Conservation (phyloP, 2,113 vertebrate species). For the Serilophus lunatus region DNA sequence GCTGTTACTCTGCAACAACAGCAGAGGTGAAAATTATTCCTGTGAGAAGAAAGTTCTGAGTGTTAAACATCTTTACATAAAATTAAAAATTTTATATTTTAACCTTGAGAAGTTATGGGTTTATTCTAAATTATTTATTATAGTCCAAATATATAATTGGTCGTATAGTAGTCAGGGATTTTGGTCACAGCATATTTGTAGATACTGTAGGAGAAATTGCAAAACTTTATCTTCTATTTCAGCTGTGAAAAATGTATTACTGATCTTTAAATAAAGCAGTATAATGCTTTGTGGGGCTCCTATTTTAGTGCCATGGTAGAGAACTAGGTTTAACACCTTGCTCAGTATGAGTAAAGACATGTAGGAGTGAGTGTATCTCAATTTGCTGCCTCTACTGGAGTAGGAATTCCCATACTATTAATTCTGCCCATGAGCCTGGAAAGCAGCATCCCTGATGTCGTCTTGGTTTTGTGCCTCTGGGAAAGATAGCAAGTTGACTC, state of each 20-base stretch:
- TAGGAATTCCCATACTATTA: neutral
- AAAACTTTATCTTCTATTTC: neutral
- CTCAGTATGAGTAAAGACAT: neutral
- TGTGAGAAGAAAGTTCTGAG: neutral
- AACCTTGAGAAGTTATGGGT: neutral
- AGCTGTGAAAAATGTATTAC: neutral
- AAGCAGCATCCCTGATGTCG: fast-evolving
- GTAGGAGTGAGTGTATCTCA: neutral
- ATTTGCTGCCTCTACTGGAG: neutral
- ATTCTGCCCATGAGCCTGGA: neutral
- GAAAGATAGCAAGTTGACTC: neutral
- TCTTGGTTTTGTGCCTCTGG: neutral
- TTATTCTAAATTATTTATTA: neutral
- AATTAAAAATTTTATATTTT: neutral
- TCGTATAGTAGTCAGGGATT: neutral
- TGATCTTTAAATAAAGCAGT: no score
- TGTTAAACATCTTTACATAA: neutral
- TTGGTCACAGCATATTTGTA: neutral
- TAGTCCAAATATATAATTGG: neutral
- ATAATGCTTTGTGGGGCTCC: neutral
- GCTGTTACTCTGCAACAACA: neutral
- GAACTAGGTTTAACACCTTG: neutral
- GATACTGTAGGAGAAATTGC: neutral
- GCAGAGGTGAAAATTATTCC: neutral
- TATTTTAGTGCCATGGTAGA: neutral